phyloP scores from a whole-genome alignment of 2,113 vertebrate species.

The Chaetops frenatus region DNA sequence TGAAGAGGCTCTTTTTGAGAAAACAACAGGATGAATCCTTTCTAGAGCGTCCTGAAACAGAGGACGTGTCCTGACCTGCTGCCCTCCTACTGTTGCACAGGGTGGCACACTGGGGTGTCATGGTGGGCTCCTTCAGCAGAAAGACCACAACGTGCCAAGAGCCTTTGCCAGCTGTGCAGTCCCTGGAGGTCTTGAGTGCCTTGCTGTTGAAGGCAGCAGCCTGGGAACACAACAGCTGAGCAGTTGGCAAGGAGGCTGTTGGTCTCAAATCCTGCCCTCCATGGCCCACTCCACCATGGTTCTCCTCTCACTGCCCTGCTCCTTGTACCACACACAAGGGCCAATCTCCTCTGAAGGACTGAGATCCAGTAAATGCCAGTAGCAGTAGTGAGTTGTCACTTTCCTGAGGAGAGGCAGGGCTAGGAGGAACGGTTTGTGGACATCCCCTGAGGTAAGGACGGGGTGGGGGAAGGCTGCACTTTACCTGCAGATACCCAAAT shows the following conservation, averaged over 20 bases:
- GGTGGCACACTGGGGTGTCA: background rate
- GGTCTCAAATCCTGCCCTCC: background rate
- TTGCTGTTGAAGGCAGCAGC: background rate
- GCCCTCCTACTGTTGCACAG: background rate
- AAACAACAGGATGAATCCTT: background rate
- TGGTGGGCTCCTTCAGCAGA: background rate
- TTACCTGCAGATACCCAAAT: background rate
- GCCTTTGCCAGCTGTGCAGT: background rate
- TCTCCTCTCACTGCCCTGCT: background rate
- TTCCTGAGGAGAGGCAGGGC: background rate
- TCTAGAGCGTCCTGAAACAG: background rate
- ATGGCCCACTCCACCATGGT: background rate
- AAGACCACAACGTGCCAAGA: rapidly evolving
- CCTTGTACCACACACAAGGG: background rate
- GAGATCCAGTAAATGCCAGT: background rate
- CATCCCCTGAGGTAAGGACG: background rate
- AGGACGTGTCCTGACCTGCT: background rate
- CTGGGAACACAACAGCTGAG: background rate
- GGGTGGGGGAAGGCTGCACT: background rate
- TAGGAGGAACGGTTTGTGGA: background rate
- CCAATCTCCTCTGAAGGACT: background rate
- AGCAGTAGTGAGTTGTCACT: background rate
- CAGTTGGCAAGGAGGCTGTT: background rate
- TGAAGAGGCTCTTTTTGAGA: background rate
- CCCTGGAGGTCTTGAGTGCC: background rate